These are phyloP conservation scores for Cephus sareptanus DNA, from an alignment of 2,888 invertebrate species.

Conservation along the genomic window DNA sequence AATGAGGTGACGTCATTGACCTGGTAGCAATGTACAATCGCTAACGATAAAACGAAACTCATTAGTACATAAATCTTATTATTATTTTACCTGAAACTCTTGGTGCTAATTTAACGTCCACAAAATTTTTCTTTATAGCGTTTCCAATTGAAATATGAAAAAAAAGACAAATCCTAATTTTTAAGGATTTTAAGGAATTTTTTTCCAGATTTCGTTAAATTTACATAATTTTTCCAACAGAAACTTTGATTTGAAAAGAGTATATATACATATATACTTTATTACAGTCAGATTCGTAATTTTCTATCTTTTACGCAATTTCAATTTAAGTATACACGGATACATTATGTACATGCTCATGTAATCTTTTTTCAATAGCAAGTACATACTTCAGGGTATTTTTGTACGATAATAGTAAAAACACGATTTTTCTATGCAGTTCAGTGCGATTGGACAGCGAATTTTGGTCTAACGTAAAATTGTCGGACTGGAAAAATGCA, in stretches of 20 bases:
- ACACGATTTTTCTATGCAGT: neutral
- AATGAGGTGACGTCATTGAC: too few species aligned
- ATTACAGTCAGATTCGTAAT: neutral
- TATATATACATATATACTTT: neutral
- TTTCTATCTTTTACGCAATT: neutral
- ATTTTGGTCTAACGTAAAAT: neutral
- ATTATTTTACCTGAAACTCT: too few species aligned
- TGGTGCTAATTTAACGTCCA: too few species aligned
- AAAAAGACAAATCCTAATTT: too few species aligned
- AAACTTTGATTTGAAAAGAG: neutral
- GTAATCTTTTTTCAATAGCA: neutral
- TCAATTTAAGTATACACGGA: neutral
- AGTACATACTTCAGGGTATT: neutral
- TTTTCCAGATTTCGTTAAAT: neutral
- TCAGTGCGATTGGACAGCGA: too few species aligned
- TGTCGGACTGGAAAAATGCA: neutral
- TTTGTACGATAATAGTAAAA: neutral
- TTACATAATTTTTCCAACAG: neutral
- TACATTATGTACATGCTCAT: neutral
- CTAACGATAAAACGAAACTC: too few species aligned
- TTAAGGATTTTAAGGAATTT: too few species aligned
- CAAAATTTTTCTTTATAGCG: too few species aligned
- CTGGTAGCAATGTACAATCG: too few species aligned
- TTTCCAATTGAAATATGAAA: too few species aligned
- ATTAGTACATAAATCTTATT: too few species aligned